Evolutionary conservation across 2,888 invertebrate species (phyloP).

Genomic region (Meteorus cinctellus): DNA sequence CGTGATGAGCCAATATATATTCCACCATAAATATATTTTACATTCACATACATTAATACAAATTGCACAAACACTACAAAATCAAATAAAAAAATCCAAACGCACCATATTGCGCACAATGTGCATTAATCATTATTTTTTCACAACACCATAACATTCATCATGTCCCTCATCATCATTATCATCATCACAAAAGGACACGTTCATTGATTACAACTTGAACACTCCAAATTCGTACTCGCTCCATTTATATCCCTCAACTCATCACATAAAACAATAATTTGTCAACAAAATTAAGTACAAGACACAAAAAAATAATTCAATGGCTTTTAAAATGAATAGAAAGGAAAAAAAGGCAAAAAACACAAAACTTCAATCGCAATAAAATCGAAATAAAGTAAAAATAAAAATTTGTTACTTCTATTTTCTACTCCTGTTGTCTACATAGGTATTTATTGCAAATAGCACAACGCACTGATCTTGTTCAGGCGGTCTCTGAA

Average conservation of each 20-base stretch:
- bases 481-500: conserved; percentile 19
- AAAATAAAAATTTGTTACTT: conserved; percentile 39
- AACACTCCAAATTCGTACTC: not conserved
- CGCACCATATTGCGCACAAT: not conserved
- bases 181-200: not conserved
- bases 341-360: not conserved
- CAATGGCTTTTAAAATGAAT: not conserved
- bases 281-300: conserved; percentile 33
- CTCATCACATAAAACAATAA: conserved; percentile 8
- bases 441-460: conserved; percentile 52
- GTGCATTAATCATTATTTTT: not conserved
- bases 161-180: not conserved
- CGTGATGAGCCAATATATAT: not conserved
- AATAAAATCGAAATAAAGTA: conserved; percentile 37
- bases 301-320: not conserved
- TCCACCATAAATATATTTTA: no score
- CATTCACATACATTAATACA: not conserved
- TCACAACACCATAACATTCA: not conserved
- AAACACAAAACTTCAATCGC: not conserved
- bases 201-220: conserved; percentile 8
- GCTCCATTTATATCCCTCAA: not conserved
- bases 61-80: not conserved
- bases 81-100: not conserved
- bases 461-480: conserved; percentile 46
- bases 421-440: conserved; percentile 45